Evolutionary conservation across 2,888 invertebrate species (phyloP).

Genomic region (Drosophila incognita): DNA sequence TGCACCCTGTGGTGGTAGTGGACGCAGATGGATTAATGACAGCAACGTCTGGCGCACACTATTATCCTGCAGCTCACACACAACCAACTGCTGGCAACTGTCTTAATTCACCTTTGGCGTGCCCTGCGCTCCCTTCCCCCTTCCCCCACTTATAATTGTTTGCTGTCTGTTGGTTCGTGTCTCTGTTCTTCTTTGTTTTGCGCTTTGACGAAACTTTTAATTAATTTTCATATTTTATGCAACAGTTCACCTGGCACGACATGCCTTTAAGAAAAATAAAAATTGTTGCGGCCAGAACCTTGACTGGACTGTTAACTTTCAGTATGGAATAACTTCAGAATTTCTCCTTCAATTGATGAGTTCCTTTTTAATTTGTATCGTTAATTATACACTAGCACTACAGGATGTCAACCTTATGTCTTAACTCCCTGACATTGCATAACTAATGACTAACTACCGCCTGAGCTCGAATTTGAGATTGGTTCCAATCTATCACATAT

Average conservation of each 20-base stretch:
- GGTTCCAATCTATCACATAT: neutral
- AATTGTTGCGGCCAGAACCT: constrained; percentile 6
- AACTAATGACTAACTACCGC: neutral
- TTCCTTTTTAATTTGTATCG: too few species aligned
- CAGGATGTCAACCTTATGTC: neutral
- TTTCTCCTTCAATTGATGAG: neutral
- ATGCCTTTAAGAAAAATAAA: constrained; percentile 22
- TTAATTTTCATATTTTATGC: constrained; percentile 75
- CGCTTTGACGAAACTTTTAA: constrained; percentile 69
- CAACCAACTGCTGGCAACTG: constrained; percentile 28
- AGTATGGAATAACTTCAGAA: constrained; percentile 5
- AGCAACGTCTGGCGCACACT: constrained; percentile 70
- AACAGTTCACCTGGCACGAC: constrained; percentile 25
- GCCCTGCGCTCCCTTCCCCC: constrained; percentile 2
- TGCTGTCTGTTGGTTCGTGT: constrained; percentile 23
- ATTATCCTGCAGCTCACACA: constrained; percentile 21
- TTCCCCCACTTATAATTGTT: constrained; percentile 18
- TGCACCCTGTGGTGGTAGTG: constrained; percentile 32
- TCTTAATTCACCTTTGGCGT: constrained; percentile 51
- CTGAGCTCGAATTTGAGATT: neutral
- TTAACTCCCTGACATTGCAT: neutral
- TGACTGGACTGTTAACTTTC: neutral
- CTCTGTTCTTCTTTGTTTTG: constrained; percentile 51
- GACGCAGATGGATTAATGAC: constrained; percentile 69
- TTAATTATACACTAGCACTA: neutral